These are phyloP conservation scores for Dasysyrphus tricinctus DNA, from an alignment of 2,888 invertebrate species.

Conservation along the genomic window DNA sequence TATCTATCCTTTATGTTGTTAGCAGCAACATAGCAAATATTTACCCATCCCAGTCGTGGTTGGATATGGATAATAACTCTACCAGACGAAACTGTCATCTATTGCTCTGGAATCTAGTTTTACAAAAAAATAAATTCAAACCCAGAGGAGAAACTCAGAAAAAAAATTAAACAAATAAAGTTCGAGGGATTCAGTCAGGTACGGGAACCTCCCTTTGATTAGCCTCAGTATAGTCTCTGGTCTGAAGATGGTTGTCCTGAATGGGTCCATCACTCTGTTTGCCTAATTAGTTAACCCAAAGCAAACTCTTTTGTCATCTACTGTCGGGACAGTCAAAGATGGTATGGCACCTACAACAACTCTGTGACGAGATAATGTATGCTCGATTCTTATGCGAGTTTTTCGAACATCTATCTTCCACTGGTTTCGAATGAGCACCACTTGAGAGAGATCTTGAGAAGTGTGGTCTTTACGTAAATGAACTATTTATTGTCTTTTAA, in stretches of 20 bases:
- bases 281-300: slow-evolving; percentile 72
- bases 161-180: slow-evolving; percentile 56
- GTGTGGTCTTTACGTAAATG: slow-evolving; percentile 30
- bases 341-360: slow-evolving; percentile 18
- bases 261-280: slow-evolving; percentile 47
- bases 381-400: slow-evolving; percentile 52
- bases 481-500: slow-evolving; percentile 30
- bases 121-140: slow-evolving; percentile 37
- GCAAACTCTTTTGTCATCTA: slow-evolving; percentile 73
- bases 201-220: slow-evolving; percentile 51
- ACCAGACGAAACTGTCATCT: slow-evolving; percentile 10
- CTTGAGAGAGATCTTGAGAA: slow-evolving; percentile 52
- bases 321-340: slow-evolving; percentile 48
- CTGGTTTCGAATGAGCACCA: slow-evolving; percentile 69
- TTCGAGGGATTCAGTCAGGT: slow-evolving; percentile 32
- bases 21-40: slow-evolving; percentile 73
- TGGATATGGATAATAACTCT: slow-evolving; percentile 56
- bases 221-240: slow-evolving; percentile 20
- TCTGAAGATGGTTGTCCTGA: slow-evolving; percentile 37
- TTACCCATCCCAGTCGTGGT: slow-evolving; percentile 56
- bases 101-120: slow-evolving; percentile 40
- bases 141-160: slow-evolving; percentile 1
- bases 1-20: slow-evolving; percentile 71
- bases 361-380: slow-evolving; percentile 24
- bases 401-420: slow-evolving; percentile 70